phyloP scores from a whole-genome alignment of 2,797 vertebrate species.

The Anniella stebbinsi region DNA sequence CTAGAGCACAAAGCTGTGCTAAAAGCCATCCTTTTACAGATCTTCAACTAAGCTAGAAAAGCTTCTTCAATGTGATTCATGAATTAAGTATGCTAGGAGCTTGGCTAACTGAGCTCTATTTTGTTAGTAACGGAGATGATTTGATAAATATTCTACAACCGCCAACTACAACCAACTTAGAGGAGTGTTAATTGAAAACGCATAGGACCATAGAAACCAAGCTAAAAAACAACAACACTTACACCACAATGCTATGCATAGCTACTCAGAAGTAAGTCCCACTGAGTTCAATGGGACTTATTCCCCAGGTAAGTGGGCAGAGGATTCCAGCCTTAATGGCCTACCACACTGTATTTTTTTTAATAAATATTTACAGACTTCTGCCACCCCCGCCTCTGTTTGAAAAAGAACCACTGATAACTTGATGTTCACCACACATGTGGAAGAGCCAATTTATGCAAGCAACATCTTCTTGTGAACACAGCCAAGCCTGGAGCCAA shows the following conservation, averaged over 20 bases:
- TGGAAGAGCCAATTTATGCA: not conserved
- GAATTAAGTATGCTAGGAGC: constrained; percentile 8
- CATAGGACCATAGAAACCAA: constrained; percentile 1
- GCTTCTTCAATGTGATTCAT: constrained; percentile 20
- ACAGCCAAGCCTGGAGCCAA: not conserved
- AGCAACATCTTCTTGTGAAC: not conserved
- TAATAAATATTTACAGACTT: not conserved
- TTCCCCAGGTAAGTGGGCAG: not conserved
- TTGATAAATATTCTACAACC: constrained; percentile 15
- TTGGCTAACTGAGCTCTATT: constrained; percentile 10
- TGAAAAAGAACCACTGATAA: not conserved
- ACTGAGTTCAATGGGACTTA: not conserved
- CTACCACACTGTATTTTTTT: not conserved
- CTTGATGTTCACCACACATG: not conserved
- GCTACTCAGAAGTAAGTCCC: not conserved
- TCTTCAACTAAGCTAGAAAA: constrained; percentile 35
- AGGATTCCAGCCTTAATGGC: not conserved
- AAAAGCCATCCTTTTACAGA: constrained; percentile 9
- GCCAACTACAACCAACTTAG: constrained; percentile 11
- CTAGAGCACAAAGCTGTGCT: constrained; percentile 8
- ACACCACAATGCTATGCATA: not conserved
- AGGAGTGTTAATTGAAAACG: constrained; percentile 15
- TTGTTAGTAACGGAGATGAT: constrained; percentile 12
- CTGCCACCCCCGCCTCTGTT: not conserved
- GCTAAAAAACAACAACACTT: not conserved